Evolutionary conservation across 2,888 invertebrate species (phyloP).

Genomic region (Adelphocoris suturalis): DNA sequence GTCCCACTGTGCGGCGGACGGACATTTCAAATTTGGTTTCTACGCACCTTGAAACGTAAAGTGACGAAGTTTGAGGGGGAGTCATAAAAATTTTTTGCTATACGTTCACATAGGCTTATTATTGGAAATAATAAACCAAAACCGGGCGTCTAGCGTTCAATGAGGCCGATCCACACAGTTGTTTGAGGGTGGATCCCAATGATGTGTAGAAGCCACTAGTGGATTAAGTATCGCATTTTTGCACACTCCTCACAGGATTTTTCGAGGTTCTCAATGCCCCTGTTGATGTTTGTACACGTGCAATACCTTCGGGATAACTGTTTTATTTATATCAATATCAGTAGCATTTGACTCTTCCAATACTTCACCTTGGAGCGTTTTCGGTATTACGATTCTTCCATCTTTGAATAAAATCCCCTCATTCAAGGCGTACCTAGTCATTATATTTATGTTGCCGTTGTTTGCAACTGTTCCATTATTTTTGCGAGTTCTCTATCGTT

Average conservation of each 20-base stretch:
- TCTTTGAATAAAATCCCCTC: slow-evolving; percentile 69
- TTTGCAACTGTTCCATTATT: not conserved
- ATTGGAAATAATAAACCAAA: no score
- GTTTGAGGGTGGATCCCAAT: slow-evolving; percentile 75
- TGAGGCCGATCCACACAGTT: no score
- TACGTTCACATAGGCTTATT: no score
- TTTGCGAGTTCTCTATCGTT: slow-evolving; percentile 54
- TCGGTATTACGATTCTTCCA: slow-evolving; percentile 73
- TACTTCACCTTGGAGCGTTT: slow-evolving; percentile 73
- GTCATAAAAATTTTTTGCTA: no score
- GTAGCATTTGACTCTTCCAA: slow-evolving; percentile 76
- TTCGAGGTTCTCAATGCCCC: slow-evolving; percentile 75
- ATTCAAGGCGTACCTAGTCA: not conserved
- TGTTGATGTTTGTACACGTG: slow-evolving; percentile 76
- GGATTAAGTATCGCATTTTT: slow-evolving; percentile 74
- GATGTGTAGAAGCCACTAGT: slow-evolving; percentile 75
- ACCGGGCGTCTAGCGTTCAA: no score
- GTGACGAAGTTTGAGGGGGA: no score
- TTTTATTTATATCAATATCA: slow-evolving; percentile 77
- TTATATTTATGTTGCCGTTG: not conserved
- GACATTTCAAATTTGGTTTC: no score
- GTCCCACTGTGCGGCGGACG: no score
- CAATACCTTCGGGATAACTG: slow-evolving; percentile 76
- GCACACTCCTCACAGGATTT: slow-evolving; percentile 75
- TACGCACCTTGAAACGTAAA: no score